phyloP scores from a whole-genome alignment of 2,113 vertebrate species.

The Corythornis vintsioides region DNA sequence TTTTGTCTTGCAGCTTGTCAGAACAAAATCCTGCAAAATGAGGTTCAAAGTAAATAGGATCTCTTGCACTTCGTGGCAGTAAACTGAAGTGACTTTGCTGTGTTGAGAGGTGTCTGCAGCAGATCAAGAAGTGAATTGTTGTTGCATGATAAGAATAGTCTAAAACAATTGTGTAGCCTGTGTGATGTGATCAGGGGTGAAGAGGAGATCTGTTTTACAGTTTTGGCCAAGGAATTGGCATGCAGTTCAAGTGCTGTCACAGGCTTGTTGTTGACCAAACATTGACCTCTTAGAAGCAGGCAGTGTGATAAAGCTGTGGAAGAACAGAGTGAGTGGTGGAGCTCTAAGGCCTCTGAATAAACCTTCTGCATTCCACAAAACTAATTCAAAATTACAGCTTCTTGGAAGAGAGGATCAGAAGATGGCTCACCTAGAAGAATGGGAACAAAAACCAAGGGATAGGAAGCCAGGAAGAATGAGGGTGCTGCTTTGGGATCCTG shows the following conservation, averaged over 20 bases:
- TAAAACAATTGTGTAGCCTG: neutral
- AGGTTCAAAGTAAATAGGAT: neutral
- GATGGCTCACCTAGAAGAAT: neutral
- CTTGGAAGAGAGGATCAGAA: neutral
- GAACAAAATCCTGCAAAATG: conserved; percentile 1
- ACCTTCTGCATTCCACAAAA: neutral
- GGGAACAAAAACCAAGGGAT: neutral
- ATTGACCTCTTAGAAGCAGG: neutral
- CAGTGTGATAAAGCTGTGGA: neutral
- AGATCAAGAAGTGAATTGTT: neutral
- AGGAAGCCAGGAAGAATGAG: neutral
- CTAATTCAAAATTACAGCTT: neutral
- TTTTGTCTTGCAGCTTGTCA: conserved; percentile 6
- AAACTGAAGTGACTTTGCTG: neutral
- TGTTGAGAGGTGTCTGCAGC: neutral
- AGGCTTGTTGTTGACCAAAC: neutral
- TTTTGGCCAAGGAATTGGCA: neutral
- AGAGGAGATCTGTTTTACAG: neutral
- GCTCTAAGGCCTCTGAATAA: neutral
- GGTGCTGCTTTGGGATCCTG: neutral
- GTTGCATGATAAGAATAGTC: neutral
- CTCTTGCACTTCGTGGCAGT: neutral
- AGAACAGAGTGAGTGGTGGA: neutral
- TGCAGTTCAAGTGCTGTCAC: neutral
- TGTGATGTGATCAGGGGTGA: neutral